Conservation (phyloP, 2,888 invertebrate species). For the Campoplex capitator region DNA sequence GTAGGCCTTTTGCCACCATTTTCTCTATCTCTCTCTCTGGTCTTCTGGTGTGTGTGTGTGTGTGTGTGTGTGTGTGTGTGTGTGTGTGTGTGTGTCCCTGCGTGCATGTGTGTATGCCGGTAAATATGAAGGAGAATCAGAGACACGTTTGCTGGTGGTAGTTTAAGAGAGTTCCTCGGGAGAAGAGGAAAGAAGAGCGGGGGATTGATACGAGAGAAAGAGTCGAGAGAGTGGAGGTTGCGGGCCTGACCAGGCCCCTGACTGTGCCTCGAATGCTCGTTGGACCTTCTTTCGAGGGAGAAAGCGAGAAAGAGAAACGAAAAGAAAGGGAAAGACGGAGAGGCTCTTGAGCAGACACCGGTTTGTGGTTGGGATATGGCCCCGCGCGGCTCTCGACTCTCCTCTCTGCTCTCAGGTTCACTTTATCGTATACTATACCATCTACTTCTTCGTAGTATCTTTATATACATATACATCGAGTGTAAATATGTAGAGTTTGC, state of each 20-base stretch:
- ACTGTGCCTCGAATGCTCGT: conserved; percentile 56
- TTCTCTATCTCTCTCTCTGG: conserved; percentile 25
- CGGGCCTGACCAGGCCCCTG: conserved; percentile 59
- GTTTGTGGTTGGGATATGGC: conserved; percentile 65
- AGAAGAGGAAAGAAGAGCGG: conserved; percentile 1
- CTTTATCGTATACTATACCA: conserved; percentile 50
- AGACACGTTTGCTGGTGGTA: conserved; percentile 19
- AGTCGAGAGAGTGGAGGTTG: conserved; percentile 55
- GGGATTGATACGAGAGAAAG: conserved; percentile 42
- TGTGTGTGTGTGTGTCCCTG: not conserved
- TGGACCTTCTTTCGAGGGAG: conserved; percentile 51
- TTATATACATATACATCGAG: conserved; percentile 43
- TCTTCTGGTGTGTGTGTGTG: conserved; percentile 18
- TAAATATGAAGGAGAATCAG: conserved; percentile 40
- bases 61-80: not conserved
- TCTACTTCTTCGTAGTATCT: conserved; percentile 56
- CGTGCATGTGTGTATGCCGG: conserved; percentile 6
- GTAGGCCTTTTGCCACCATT: conserved; percentile 16
- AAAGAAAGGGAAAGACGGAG: conserved; percentile 58
- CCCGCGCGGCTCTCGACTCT: conserved; percentile 50
- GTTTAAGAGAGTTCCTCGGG: conserved; percentile 40
- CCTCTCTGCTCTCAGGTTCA: conserved; percentile 49
- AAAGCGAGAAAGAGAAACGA: conserved; percentile 63
- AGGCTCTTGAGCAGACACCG: conserved; percentile 63
- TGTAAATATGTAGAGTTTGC: conserved; percentile 72